Base-by-base conservation (phyloP, 2,797 vertebrate genomes). In the Sebastes kiyomatsui region DNA sequence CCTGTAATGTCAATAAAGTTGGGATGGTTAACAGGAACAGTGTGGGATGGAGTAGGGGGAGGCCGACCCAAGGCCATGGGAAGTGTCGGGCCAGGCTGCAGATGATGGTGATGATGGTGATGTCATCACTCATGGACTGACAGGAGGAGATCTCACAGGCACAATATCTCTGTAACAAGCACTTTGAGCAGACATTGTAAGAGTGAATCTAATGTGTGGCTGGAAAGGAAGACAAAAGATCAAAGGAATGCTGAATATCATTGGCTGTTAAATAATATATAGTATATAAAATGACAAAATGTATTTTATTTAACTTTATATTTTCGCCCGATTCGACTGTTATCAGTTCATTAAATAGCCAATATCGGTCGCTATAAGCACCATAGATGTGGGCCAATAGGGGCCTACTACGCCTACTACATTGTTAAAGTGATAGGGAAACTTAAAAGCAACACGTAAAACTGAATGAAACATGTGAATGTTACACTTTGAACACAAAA, bases 21-120 rank as follows among this genome's bases (percentile, higher is more conserved):
- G 90, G 76, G 80, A 94, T 91, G 95, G 93, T 95, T 95, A 94
- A 95, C 95, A 96, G 96, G 94, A 96, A 96, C 82, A 93, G 93
- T 88, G 90, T 90, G 86, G 84, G 82, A 90, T 75, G 89, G 81
- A 77, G 88, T 32, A 12, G 68, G 80, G 80, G 90, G 79, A 38
- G 87, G 33, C 7, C 3, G 33, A 64, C 73, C 71, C 95, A 96
- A 96, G 94, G 94, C 91, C 91, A 86, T 46, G 73, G 52, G 74
- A 82, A 67, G 77, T 72, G 73, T 85, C 61, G 3, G 64, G 46
- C 20, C 35, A 66, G 69, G 66, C 67, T 81, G 75, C 33, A 35
- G n/a, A 84, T 59, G 75, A 59, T 62, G 64, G n/a, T 9, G 76
- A 80, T 60, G 46, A 52, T 65, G 82, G 77, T 81, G 83, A 88